Base-by-base conservation (phyloP, 2,888 invertebrate species). In the Anthrax anthrax region DNA sequence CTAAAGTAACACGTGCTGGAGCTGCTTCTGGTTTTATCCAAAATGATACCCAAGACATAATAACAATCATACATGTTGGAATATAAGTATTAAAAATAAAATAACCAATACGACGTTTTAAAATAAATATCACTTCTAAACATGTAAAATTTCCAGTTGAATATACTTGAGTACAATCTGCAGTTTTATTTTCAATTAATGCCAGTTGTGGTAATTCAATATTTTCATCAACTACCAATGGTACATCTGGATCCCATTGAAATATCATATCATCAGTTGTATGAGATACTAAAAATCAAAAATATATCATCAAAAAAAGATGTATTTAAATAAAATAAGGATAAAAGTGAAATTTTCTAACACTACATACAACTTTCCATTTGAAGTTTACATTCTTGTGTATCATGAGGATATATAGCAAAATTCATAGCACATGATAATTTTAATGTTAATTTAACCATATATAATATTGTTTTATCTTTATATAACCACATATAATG, bases 31-130 rank as follows among this genome's bases (percentile, higher is more conserved):
- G 90, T 63, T 90, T 90, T 57, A 92, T 90, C 91, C 91, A 92
- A 70, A 92, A 92, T 0, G 90, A 90, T 5, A 91, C 86, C 91
- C 91, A 91, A 78, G 91, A 91, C 88, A 92, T 90, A 47, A 92
- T 90, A 51, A 92, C 94, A 58, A 94, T 92, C 59, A 92, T 76
- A 63, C 90, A 91, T 16, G 91, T 91, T 4, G 92, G 92, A 59
- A 92, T 85, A 63, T 92, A 92, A 0, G 91, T 91, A 69, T 92
- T 91, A 70, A 92, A 91, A 44, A 92, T 73, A 63, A 90, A 91
- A 67, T 91, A 92, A 2, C 91, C 91, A 44, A 92, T 74, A 4
- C 91, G 80, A 27, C 92, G 76, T 63, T 90, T 89, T 57, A 92
- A 67, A 44, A 86, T 86, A 67, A 92, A 92, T 50, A 90, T 80